phyloP scores from a whole-genome alignment of 1,140 invertebrate species.

The Ectropis grisescens region DNA sequence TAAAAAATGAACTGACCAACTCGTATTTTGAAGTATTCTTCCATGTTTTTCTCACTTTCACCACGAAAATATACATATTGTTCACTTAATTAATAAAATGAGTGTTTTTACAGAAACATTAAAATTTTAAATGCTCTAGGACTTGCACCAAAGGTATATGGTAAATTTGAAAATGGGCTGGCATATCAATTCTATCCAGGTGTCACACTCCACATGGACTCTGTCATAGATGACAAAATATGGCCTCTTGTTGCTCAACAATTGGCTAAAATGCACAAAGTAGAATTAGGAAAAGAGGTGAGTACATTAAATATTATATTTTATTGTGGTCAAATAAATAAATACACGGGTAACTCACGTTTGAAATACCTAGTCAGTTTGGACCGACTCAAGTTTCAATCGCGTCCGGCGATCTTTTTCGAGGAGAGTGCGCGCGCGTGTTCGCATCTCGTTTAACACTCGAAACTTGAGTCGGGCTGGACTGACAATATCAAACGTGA shows the following conservation, averaged over 20 bases:
- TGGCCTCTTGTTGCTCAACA: slow-evolving; percentile 82
- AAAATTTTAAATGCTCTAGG: slow-evolving; percentile 79
- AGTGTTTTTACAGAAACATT: slow-evolving; percentile 74
- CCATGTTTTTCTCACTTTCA: background rate
- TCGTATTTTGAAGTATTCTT: background rate
- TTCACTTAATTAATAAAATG: background rate
- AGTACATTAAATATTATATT: too few relatives aligned
- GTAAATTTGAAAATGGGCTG: slow-evolving; percentile 94
- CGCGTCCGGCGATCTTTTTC: too few relatives aligned
- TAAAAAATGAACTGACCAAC: background rate
- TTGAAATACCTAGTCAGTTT: too few relatives aligned
- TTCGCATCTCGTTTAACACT: too few relatives aligned
- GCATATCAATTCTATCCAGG: slow-evolving; percentile 94
- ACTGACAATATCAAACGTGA: too few relatives aligned
- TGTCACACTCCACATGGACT: slow-evolving; percentile 78
- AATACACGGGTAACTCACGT: too few relatives aligned
- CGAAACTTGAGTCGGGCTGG: too few relatives aligned
- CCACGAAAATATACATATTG: background rate
- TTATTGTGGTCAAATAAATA: too few relatives aligned
- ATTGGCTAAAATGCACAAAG: slow-evolving; percentile 87
- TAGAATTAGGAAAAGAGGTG: slow-evolving; percentile 84
- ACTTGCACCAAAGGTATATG: slow-evolving; percentile 89
- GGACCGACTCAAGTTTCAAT: too few relatives aligned
- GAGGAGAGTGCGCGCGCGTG: too few relatives aligned
- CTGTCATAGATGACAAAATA: slow-evolving; percentile 78